Evolutionary conservation across 2,888 invertebrate genomes (phyloP).

Genomic region (Amiota communis): DNA sequence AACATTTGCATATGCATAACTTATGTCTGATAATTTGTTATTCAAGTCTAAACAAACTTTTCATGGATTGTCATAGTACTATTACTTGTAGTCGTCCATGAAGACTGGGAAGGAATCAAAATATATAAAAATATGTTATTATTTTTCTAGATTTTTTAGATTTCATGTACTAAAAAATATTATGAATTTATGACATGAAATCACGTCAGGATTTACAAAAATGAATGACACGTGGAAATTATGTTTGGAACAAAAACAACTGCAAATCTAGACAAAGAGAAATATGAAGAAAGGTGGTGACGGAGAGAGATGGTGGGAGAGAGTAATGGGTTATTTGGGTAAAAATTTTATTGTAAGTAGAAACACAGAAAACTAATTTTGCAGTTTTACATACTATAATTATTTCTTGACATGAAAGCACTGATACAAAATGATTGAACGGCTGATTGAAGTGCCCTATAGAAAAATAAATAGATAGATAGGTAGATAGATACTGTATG

Average conservation of each 20-base stretch:
- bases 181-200: slow-evolving; percentile 54
- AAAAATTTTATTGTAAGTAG: neutral
- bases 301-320: neutral
- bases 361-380: slow-evolving; percentile 34
- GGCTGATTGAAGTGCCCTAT: slow-evolving; percentile 30
- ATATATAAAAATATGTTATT: neutral
- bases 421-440: neutral
- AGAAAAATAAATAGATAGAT: slow-evolving; percentile 5
- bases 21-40: slow-evolving; percentile 54
- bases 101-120: slow-evolving; percentile 9
- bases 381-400: slow-evolving; percentile 53
- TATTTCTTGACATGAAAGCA: slow-evolving; percentile 59
- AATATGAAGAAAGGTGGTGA: neutral
- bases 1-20: slow-evolving; percentile 42
- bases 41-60: slow-evolving; percentile 57
- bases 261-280: neutral
- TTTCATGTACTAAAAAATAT: neutral
- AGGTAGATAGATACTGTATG: neutral
- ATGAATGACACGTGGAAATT: slow-evolving; percentile 49
- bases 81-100: too few species aligned
- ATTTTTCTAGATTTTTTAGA: neutral
- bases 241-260: slow-evolving; percentile 5
- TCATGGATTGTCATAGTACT: slow-evolving; percentile 18
- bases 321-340: neutral
- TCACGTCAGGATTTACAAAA: slow-evolving; percentile 51